Base-by-base conservation (phyloP, 2,797 vertebrate species). In the Coluber constrictor region DNA sequence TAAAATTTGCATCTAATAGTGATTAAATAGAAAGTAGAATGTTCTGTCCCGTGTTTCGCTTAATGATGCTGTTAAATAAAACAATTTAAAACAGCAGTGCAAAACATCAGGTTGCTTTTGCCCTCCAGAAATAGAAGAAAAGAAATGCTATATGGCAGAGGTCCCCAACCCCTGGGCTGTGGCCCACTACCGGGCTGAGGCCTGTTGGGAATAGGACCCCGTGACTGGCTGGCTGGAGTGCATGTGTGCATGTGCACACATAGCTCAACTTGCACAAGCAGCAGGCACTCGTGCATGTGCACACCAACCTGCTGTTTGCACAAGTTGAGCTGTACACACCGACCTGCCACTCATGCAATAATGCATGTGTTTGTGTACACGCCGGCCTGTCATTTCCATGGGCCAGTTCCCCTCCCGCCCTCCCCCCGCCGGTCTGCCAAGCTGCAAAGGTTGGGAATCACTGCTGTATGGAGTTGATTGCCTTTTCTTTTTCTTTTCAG, bases 401-500 rank as follows among this genome's bases (percentile, higher is more conserved):
- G n/a, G 5, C n/a, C n/a, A 70, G n/a, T 70, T 32, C 66, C 6
- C 13, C 15, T 70, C 66, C 7, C n/a, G 2, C 2, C n/a, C 6
- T 15, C 13, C n/a, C 2, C 3, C 2, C 61, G 10, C 59, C 3
- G 4, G 5, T 70, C 29, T 1, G n/a, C 29, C 13, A 32, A 70
- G 66, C 13, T 70, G 15, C 66, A 70, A 70, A 70, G 15, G 6
- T 70, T 70, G n/a, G 66, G 66, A 18, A 70, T 32, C 6, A 5
- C 15, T 90, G 74, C 11, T 63, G 4, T 61, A 20, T 59, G 83
- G 16, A 70, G 3, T 15, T 93, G 91, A 60, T 95, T 74, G 61
- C 96, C 92, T 95, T 96, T 96, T 20, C 91, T 95, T 59, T 96
- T n/a, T 94, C 94, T 92, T 93, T 37, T 94, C 83, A 37, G 13